phyloP scores from a whole-genome alignment of 2,888 invertebrate species.

The Ariolimax columbianus region DNA sequence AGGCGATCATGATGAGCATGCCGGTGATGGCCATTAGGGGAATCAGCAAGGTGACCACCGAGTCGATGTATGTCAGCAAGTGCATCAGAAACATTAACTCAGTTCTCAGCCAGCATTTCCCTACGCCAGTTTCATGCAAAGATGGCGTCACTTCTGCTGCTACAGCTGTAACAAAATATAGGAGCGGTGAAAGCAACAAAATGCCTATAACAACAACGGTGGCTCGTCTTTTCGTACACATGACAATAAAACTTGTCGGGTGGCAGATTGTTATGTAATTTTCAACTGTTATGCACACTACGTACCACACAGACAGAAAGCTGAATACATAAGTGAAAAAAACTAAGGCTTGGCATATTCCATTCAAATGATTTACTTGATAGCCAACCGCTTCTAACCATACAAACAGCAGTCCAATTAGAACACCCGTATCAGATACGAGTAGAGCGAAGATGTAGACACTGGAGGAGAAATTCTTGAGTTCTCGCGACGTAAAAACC shows the following conservation, averaged over 20 bases:
- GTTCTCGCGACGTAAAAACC: conserved; percentile 54
- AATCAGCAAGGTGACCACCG: conserved; percentile 55
- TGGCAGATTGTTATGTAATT: conserved; percentile 61
- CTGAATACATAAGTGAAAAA: conserved; percentile 59
- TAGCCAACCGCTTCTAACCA: conserved; percentile 59
- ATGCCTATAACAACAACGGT: conserved; percentile 48
- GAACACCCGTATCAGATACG: conserved; percentile 57
- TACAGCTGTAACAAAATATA: conserved; percentile 51
- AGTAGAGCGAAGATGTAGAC: conserved; percentile 58
- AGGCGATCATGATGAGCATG: conserved; percentile 53
- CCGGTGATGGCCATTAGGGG: conserved; percentile 53
- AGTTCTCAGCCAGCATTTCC: background rate
- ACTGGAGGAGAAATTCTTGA: conserved; percentile 54
- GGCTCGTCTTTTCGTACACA: conserved; percentile 58
- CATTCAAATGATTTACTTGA: conserved; percentile 56
- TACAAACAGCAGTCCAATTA: conserved; percentile 54
- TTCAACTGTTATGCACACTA: conserved; percentile 61
- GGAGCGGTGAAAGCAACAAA: conserved; percentile 38
- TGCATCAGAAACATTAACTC: conserved; percentile 1
- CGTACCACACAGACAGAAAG: conserved; percentile 62
- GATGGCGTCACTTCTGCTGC: conserved; percentile 33
- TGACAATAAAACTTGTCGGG: conserved; percentile 51
- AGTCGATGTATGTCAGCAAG: conserved; percentile 55
- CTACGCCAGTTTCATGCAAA: background rate
- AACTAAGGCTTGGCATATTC: conserved; percentile 50